A percentile compares a stretch with the other conserved stretches of the same genome.
Evolutionary conservation across 2,888 invertebrate genomes (phyloP).

Genomic region (Crepidodera aurea): DNA sequence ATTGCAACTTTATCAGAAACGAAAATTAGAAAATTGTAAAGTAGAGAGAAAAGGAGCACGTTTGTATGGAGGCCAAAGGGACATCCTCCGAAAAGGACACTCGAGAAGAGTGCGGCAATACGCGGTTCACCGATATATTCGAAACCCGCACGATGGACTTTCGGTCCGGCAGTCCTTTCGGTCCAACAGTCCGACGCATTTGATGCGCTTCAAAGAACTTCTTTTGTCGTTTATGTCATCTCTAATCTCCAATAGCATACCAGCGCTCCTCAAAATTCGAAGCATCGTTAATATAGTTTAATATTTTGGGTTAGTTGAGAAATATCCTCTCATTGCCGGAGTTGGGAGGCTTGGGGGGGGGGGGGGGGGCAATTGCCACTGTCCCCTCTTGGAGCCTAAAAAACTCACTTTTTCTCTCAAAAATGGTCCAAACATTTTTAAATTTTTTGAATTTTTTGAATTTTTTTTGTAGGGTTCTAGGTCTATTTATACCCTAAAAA

Average conservation of each 20-base stretch:
- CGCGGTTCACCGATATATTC: conserved; percentile 31
- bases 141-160: conserved; percentile 49
- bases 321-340: not conserved
- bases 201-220: conserved; percentile 54
- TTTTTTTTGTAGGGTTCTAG: no score
- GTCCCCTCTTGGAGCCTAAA: not conserved
- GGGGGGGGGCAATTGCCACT: no score
- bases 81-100: not conserved
- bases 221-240: conserved; percentile 51
- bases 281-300: not conserved
- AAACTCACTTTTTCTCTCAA: not conserved
- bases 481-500: no score
- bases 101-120: conserved; percentile 2
- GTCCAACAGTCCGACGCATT: conserved; percentile 48
- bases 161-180: conserved; percentile 43
- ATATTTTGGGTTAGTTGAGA: not conserved
- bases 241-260: conserved; percentile 51
- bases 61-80: not conserved
- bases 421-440: no score
- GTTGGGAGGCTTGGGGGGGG: no score
- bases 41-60: not conserved
- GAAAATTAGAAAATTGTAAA: conserved; percentile 9
- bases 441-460: no score
- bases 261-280: conserved; percentile 46
- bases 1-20: not conserved